Percentiles rank a stretch among this genome's conserved stretches.
Evolutionary conservation across 2,888 invertebrate species (phyloP).

Genomic region (Spisula solida): DNA sequence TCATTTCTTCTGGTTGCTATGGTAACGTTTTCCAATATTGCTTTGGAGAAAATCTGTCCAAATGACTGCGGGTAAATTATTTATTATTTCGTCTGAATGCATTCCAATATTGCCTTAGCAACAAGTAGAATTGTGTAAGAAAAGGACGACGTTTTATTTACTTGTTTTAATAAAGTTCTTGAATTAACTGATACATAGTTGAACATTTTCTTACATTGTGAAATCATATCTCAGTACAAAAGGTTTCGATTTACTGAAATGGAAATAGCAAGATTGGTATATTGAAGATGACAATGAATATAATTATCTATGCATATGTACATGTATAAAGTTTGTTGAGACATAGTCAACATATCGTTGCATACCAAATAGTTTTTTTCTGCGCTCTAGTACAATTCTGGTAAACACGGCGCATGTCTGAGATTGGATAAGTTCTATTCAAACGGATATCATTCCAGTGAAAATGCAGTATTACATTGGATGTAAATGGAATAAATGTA

Average conservation of each 20-base stretch:
- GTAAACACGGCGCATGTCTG: too few relatives aligned
- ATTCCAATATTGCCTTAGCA: conserved; percentile 12
- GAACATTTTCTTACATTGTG: not conserved
- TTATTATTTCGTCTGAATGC: conserved; percentile 31
- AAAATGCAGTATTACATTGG: too few relatives aligned
- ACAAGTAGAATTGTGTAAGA: not conserved
- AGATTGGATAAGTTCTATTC: too few relatives aligned
- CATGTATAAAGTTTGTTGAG: too few relatives aligned
- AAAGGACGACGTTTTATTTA: not conserved
- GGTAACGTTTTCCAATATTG: conserved; percentile 44
- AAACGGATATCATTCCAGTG: too few relatives aligned
- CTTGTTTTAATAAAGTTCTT: not conserved
- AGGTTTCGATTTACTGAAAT: not conserved
- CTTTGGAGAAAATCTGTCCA: conserved; percentile 37
- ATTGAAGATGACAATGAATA: not conserved
- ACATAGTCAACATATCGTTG: too few relatives aligned
- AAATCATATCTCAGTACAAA: not conserved
- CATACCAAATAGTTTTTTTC: too few relatives aligned
- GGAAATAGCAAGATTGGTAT: not conserved
- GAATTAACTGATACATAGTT: not conserved
- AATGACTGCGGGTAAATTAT: conserved; percentile 31
- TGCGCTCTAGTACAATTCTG: too few relatives aligned
- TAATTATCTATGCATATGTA: not conserved
- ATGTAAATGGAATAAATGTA: too few relatives aligned
- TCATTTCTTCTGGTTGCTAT: conserved; percentile 33